Conservation (phyloP, 2,113 vertebrate genomes). For the Tragulus kanchil region DNA sequence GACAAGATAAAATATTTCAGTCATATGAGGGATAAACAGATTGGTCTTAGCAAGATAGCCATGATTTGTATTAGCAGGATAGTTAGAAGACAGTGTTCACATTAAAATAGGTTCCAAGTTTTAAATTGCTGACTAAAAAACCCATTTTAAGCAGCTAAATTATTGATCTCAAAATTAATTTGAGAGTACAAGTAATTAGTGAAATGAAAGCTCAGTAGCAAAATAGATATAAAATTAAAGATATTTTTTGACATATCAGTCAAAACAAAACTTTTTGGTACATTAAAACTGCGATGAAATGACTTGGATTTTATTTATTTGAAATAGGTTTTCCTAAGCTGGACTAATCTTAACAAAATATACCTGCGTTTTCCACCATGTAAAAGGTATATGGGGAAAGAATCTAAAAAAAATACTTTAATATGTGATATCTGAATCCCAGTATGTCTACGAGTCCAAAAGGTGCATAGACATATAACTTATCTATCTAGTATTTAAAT, state of each 20-base stretch:
- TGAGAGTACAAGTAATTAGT: background rate
- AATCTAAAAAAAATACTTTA: background rate
- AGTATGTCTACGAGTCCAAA: background rate
- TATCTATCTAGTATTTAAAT: background rate
- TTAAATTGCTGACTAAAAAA: constrained; percentile 31
- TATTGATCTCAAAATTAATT: constrained; percentile 46
- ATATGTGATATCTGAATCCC: background rate
- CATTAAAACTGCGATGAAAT: background rate
- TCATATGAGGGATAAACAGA: background rate
- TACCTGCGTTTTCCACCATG: background rate
- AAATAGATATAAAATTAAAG: background rate
- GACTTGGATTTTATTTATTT: constrained; percentile 30
- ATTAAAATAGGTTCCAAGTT: background rate
- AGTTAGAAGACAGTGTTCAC: background rate
- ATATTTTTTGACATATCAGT: background rate
- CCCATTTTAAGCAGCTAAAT: constrained; percentile 40
- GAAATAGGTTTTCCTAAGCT: background rate
- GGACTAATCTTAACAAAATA: constrained; percentile 18
- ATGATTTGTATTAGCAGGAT: background rate
- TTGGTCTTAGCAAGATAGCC: background rate
- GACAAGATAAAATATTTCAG: background rate
- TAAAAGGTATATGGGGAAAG: background rate
- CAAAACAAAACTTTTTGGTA: background rate
- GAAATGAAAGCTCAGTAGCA: constrained; percentile 20
- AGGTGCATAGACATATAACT: background rate